phyloP scores from a whole-genome alignment of 2,888 invertebrate genomes.

The Suillia variegata region DNA sequence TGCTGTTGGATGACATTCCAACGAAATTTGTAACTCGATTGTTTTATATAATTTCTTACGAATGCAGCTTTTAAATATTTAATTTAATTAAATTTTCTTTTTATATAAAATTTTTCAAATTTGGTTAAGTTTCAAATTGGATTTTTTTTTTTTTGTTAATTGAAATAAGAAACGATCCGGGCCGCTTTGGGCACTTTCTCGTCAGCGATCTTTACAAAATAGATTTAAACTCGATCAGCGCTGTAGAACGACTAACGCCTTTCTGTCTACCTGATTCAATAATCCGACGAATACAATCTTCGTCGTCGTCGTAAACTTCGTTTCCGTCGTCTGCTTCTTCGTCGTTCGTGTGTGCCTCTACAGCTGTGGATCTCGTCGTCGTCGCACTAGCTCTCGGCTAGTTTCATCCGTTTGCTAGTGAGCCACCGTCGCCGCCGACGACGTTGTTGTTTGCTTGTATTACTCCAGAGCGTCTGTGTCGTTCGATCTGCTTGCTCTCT shows the following conservation, averaged over 20 bases:
- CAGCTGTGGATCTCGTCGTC: constrained; percentile 21
- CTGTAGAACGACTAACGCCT: constrained; percentile 63
- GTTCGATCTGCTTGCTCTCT: background rate
- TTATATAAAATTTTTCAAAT: background rate
- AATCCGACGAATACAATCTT: constrained; percentile 32
- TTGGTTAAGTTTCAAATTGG: too few relatives aligned
- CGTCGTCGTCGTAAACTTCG: constrained; percentile 20
- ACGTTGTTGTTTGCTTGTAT: too few relatives aligned
- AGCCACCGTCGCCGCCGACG: constrained; percentile 12
- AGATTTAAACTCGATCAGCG: constrained; percentile 62
- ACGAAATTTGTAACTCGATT: constrained; percentile 19
- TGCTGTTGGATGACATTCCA: constrained; percentile 47
- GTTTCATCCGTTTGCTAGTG: background rate
- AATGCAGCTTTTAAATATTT: background rate
- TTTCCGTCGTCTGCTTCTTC: constrained; percentile 12
- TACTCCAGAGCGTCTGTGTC: too few relatives aligned
- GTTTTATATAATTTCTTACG: background rate
- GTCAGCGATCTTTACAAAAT: constrained; percentile 46
- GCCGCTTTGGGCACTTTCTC: constrained; percentile 24
- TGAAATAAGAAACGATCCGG: background rate
- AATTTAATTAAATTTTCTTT: constrained; percentile 7
- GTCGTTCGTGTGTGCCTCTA: constrained; percentile 18
- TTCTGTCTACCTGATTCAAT: constrained; percentile 62
- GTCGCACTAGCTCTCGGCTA: constrained; percentile 9
- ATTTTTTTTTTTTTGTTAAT: constrained; percentile 23